Percentiles rank a stretch among this genome's conserved stretches.
Evolutionary conservation across 2,113 vertebrate genomes (phyloP).

Genomic region (Ophiodon elongatus): DNA sequence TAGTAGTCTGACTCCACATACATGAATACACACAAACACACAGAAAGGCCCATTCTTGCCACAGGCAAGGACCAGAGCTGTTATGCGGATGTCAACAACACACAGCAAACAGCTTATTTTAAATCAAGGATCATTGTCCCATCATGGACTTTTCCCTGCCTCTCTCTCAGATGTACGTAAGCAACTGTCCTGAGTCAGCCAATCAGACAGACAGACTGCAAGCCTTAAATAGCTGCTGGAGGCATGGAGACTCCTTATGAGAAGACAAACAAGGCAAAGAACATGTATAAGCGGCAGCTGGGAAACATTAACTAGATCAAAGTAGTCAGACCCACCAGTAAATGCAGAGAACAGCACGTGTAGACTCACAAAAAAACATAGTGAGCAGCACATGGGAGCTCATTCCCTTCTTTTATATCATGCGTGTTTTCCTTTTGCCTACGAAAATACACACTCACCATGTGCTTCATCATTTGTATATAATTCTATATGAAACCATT

Average conservation of each 20-base stretch:
- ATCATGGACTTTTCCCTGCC: conserved; percentile 7
- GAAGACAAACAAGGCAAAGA: conserved; percentile 44
- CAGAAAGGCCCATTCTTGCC: conserved; percentile 6
- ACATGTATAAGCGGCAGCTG: conserved; percentile 70
- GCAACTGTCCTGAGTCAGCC: not conserved
- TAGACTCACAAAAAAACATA: conserved; percentile 41
- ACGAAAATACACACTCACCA: conserved; percentile 9
- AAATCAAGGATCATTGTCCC: not conserved
- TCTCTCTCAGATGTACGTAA: conserved; percentile 4
- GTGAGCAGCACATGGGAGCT: conserved; percentile 29
- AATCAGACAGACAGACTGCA: conserved; percentile 14
- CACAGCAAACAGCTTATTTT: not conserved
- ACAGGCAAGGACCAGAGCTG: conserved; percentile 5
- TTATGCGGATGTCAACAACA: conserved; percentile 9
- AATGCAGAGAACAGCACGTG: conserved; percentile 58
- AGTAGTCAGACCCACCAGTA: conserved; percentile 52
- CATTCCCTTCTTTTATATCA: conserved; percentile 14
- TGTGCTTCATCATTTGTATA: not conserved
- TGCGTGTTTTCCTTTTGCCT: conserved; percentile 17
- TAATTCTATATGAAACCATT: not conserved
- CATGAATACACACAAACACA: not conserved
- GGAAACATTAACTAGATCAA: conserved; percentile 77
- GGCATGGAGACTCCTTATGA: conserved; percentile 22
- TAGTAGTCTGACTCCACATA: not conserved
- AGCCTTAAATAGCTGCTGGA: conserved; percentile 42